Evolutionary conservation across 2,113 vertebrate species (phyloP).

Genomic region (Aspidoscelis tigris): DNA sequence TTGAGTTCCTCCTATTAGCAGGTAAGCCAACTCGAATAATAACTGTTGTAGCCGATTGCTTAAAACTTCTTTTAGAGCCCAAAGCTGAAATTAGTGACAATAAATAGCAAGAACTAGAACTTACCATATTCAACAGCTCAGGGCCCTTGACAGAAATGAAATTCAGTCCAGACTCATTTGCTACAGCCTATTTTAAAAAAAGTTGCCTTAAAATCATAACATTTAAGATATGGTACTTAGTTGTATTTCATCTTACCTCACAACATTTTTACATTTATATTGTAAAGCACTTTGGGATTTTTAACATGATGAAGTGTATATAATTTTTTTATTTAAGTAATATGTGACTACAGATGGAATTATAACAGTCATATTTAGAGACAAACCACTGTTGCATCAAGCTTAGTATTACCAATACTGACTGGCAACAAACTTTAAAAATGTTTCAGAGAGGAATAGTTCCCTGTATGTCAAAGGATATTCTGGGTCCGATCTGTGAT

Average conservation of each 20-base stretch:
- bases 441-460: background rate
- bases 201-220: background rate
- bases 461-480: background rate
- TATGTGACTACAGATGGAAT: background rate
- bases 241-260: too few relatives aligned
- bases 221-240: too few relatives aligned
- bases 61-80: constrained; percentile 32
- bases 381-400: background rate
- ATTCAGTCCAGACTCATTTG: constrained; percentile 96
- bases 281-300: too few relatives aligned
- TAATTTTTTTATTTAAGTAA: background rate
- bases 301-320: background rate
- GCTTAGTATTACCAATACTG: background rate
- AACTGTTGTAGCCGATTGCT: background rate
- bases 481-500: background rate
- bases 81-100: constrained; percentile 35
- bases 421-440: background rate
- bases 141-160: constrained; percentile 99
- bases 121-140: constrained; percentile 97
- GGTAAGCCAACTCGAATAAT: background rate
- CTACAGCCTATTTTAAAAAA: constrained; percentile 84
- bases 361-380: background rate
- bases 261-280: too few relatives aligned
- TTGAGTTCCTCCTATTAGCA: background rate
- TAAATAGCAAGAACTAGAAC: constrained; percentile 47